Evolutionary conservation across 2,113 vertebrate genomes (phyloP).

Genomic region (Circaetus gallicus): DNA sequence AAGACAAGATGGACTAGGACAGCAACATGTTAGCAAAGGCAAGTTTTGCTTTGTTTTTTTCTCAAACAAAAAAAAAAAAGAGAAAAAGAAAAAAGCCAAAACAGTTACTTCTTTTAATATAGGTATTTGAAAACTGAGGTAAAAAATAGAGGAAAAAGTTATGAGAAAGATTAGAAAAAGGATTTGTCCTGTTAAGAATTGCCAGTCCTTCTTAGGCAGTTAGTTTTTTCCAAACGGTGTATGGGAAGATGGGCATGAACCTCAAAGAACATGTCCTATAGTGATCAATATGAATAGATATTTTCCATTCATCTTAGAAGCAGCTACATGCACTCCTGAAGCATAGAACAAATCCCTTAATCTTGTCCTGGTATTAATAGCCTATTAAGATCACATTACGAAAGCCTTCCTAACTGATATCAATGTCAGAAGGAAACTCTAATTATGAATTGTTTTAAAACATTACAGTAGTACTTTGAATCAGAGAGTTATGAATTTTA

Average conservation of each 20-base stretch:
- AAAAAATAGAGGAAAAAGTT: neutral
- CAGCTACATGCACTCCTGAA: neutral
- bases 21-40: neutral
- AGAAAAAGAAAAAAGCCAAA: neutral
- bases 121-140: neutral
- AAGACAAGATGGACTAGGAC: neutral
- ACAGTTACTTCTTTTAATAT: neutral
- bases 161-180: neutral
- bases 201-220: neutral
- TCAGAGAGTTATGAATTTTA: neutral
- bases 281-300: neutral
- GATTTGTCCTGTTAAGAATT: neutral
- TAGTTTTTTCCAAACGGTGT: neutral
- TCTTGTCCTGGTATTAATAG: constrained; percentile 43
- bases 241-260: neutral
- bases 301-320: neutral
- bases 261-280: neutral
- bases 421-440: constrained; percentile 22
- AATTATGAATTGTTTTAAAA: constrained; percentile 54
- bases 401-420: neutral
- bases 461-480: neutral
- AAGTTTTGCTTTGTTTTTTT: neutral
- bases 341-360: constrained; percentile 42
- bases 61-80: no score
- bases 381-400: constrained; percentile 46